These are phyloP conservation scores for Rhombomys opimus DNA, from an alignment of 2,113 vertebrate genomes.

Conservation along the genomic window DNA sequence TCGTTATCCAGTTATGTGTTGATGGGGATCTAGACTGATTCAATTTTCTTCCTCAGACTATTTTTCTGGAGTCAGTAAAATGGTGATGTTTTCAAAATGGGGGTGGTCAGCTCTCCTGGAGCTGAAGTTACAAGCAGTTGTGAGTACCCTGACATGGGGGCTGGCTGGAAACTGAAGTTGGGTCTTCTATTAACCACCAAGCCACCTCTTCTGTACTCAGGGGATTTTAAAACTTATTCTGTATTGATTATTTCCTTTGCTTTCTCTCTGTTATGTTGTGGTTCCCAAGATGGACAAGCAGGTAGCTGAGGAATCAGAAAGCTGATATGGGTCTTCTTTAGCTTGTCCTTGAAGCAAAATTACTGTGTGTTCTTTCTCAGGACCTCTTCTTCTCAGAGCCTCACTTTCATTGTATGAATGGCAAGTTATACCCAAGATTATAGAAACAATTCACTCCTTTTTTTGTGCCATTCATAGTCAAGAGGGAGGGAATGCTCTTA, in stretches of 20 bases:
- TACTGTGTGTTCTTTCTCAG: neutral
- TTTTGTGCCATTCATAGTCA: neutral
- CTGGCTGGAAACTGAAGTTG: neutral
- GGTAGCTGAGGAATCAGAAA: neutral
- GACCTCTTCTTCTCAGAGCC: neutral
- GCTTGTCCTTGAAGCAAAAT: accelerated
- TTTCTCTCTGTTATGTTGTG: neutral
- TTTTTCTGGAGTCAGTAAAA: neutral
- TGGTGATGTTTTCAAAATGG: neutral
- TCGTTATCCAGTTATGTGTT: neutral
- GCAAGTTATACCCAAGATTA: neutral
- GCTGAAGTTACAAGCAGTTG: neutral
- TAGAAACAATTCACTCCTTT: neutral
- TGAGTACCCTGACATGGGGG: neutral
- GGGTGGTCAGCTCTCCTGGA: neutral
- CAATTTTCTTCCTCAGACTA: neutral
- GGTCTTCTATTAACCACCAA: neutral
- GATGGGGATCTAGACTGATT: neutral
- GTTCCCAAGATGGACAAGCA: too few species aligned
- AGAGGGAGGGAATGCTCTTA: neutral
- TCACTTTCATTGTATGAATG: neutral
- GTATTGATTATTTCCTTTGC: neutral
- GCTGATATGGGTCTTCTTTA: too few species aligned
- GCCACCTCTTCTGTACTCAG: neutral
- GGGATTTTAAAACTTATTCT: neutral